Evolutionary conservation across 2,888 invertebrate species (phyloP).

Genomic region (Dynastes maya): DNA sequence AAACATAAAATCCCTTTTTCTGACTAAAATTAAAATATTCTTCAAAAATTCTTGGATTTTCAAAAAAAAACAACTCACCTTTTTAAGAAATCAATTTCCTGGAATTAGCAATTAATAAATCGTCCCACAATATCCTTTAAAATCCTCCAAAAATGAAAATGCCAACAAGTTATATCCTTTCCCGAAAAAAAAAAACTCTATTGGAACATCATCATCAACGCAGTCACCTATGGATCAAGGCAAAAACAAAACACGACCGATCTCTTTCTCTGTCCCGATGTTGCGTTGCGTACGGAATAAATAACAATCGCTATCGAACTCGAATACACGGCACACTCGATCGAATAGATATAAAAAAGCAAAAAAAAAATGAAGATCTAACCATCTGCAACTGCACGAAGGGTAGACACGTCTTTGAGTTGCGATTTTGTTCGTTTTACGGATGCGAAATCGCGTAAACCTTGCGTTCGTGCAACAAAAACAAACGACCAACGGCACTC

Average conservation of each 20-base stretch:
- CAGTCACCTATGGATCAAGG: not conserved
- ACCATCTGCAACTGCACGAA: not conserved
- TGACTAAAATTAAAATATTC: no score
- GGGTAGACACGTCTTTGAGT: not conserved
- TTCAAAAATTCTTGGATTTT: not conserved
- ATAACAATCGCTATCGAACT: constrained; percentile 13
- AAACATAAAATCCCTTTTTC: not conserved
- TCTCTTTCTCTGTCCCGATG: constrained; percentile 8
- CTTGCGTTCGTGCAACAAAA: constrained; percentile 15
- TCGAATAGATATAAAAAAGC: not conserved
- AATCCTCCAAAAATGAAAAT: not conserved
- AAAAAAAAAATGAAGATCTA: not conserved
- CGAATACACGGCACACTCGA: not conserved
- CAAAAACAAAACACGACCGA: constrained; percentile 33
- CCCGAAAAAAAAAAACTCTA: not conserved
- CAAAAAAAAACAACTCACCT: not conserved
- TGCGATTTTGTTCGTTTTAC: constrained; percentile 1
- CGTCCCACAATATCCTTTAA: not conserved
- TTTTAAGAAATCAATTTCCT: not conserved
- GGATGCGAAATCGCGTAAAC: constrained; percentile 14
- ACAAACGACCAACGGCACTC: constrained; percentile 22
- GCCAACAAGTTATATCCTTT: not conserved
- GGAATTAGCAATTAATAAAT: no score
- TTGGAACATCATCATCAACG: not conserved
- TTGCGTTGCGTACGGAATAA: not conserved